Base-by-base conservation (phyloP, 2,888 invertebrate species). In the Heliconius sara region DNA sequence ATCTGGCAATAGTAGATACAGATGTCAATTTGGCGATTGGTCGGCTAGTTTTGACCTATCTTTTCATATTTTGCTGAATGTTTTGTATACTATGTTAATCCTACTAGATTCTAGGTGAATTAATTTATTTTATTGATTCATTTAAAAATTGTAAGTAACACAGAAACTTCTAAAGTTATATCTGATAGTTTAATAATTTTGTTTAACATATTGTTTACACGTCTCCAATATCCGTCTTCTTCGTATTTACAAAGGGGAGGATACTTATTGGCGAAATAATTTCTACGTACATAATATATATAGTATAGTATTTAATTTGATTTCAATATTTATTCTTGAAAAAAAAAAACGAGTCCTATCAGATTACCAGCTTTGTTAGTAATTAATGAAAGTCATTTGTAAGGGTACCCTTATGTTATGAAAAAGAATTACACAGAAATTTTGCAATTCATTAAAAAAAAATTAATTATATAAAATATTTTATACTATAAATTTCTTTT, bases 201-300 rank as follows among this genome's bases (percentile, higher is more conserved):
- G 85, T 84, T 85, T 86, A 83, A 82, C 84, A 84, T 84, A 88
- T 94, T 95, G 95, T 95, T 95, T 95, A 95, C 94, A 94, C 95
- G 95, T 95, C 92, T 91, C 88, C 89, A 88, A 80, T 87, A 86
- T 88, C 86, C 87, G 87, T 88, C 86, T 89, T 88, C 86, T 86
- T 85, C 86, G 86, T 92, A 91, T 93, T 91, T 94, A 93, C 91
- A 92, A 94, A 94, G 94, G 94, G 94, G 95, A 91, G 95, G 93
- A 93, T 92, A 89, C 89, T 84, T 86, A 76, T 78, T 81, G 74
- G 77, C 78, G 72, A 82, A 81, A 79, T 81, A 10, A 75, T 65
- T 75, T 43, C 22, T 13, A 43, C 43, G 47, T 65, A 65, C 76
- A 10, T 39, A 73, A 47, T 78, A 79, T 76, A 63, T 47, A 27